These are phyloP conservation scores for Spatulosminthurus flaviceps DNA, from an alignment of 2,888 invertebrate species.

Conservation along the genomic window DNA sequence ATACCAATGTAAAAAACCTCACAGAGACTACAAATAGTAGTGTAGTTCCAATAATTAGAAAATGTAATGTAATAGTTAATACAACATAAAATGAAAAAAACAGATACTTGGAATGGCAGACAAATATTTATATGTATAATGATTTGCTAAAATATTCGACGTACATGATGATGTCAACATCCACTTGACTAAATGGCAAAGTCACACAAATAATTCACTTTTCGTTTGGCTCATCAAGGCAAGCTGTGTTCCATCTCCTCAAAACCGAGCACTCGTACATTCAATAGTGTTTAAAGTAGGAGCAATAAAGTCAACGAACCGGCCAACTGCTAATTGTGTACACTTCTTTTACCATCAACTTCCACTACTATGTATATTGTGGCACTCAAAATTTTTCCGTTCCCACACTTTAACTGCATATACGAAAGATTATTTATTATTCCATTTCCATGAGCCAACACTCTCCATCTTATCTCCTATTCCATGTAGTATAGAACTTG, in stretches of 20 bases:
- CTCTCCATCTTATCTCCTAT: too few species aligned
- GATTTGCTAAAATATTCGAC: neutral
- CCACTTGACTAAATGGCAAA: conserved; percentile 3
- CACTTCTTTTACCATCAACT: neutral
- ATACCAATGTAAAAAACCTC: too few species aligned
- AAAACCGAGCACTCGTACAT: neutral
- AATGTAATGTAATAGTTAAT: too few species aligned
- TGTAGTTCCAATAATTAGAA: too few species aligned
- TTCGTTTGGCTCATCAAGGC: neutral
- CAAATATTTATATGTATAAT: conserved; percentile 8
- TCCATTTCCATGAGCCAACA: too few species aligned
- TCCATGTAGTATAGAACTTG: too few species aligned
- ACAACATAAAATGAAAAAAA: neutral
- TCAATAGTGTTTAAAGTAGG: neutral
- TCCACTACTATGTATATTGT: too few species aligned
- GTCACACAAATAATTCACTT: conserved; percentile 8
- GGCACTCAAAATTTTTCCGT: neutral
- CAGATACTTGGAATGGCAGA: neutral
- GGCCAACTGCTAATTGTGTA: neutral
- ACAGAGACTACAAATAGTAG: too few species aligned
- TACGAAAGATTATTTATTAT: neutral
- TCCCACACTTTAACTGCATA: neutral
- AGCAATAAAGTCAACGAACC: conserved; percentile 26
- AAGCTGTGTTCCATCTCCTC: neutral
- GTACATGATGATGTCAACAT: neutral